Conservation (phyloP, 1,140 invertebrate species). For the Nautilus pompilius region DNA sequence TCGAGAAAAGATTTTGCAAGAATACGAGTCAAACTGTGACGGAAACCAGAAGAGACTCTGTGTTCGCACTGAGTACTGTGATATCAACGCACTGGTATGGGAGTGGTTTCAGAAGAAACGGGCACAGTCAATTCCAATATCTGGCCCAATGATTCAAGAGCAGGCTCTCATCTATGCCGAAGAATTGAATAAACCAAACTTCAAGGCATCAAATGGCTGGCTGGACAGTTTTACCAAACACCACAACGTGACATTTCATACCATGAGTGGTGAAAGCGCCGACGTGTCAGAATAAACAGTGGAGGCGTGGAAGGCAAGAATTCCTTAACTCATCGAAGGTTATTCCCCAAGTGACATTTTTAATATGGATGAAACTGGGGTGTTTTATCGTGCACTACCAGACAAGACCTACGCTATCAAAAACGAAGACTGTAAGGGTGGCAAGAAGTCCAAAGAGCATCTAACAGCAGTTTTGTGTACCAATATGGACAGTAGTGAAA, state of each 20-base stretch:
- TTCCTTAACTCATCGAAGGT: slow-evolving; percentile 11
- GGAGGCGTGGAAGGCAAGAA: slow-evolving; percentile 11
- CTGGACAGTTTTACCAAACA: slow-evolving; percentile 32
- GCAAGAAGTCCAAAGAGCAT: slow-evolving; percentile 21
- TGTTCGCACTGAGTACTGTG: too few relatives aligned
- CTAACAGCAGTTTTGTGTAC: slow-evolving; percentile 20
- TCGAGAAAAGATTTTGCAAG: too few relatives aligned
- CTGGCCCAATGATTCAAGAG: background rate
- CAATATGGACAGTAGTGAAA: slow-evolving; percentile 15
- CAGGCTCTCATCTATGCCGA: slow-evolving; percentile 1
- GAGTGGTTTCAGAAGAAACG: slow-evolving; percentile 17
- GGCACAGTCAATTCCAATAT: slow-evolving; percentile 12
- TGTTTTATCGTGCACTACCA: too few relatives aligned
- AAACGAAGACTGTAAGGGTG: slow-evolving; percentile 9
- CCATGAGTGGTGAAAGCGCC: slow-evolving; percentile 15
- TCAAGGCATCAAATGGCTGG: slow-evolving; percentile 49
- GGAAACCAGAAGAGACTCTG: too few relatives aligned
- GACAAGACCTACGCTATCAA: too few relatives aligned
- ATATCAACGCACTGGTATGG: slow-evolving; percentile 9
- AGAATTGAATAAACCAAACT: slow-evolving; percentile 32
- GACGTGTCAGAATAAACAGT: slow-evolving; percentile 11
- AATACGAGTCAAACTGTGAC: too few relatives aligned
- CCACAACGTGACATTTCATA: slow-evolving; percentile 17
- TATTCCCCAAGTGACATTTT: slow-evolving; percentile 21
- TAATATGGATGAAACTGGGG: slow-evolving; percentile 27